These are phyloP conservation scores for Electrophaes corylata DNA, from an alignment of 2,888 invertebrate genomes.

Conservation along the genomic window DNA sequence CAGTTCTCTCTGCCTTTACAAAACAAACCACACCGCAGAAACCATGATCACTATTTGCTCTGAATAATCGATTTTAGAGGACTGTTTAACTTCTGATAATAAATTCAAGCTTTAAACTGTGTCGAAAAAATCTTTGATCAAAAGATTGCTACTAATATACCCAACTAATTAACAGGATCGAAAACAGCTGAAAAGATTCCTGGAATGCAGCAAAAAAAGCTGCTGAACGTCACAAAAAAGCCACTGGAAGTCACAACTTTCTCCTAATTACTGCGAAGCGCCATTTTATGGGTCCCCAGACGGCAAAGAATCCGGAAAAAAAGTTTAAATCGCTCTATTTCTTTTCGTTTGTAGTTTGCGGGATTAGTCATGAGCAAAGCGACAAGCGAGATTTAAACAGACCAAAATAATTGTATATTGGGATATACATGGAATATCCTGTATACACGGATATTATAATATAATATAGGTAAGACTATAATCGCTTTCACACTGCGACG, in stretches of 20 bases:
- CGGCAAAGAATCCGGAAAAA: constrained; percentile 40
- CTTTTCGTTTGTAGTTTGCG: constrained; percentile 26
- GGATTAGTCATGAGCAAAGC: constrained; percentile 31
- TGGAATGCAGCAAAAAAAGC: constrained; percentile 32
- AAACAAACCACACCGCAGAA: too few relatives aligned
- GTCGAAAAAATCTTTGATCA: constrained; percentile 30
- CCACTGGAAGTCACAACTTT: constrained; percentile 47
- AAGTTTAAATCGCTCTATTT: constrained; percentile 39
- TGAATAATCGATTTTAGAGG: not conserved
- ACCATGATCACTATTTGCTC: not conserved
- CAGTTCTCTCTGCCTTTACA: too few relatives aligned
- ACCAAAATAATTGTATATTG: too few relatives aligned
- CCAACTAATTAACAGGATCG: constrained; percentile 39
- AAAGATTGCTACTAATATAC: constrained; percentile 38
- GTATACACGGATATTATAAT: too few relatives aligned
- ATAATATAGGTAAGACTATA: too few relatives aligned
- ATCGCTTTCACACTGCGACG: too few relatives aligned
- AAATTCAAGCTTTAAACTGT: too few relatives aligned
- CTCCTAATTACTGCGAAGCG: constrained; percentile 44
- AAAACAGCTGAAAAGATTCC: constrained; percentile 24
- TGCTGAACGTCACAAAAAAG: constrained; percentile 37
- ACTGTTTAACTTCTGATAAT: not conserved
- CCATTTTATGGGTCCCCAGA: constrained; percentile 43
- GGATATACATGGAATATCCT: too few relatives aligned
- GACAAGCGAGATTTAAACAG: constrained; percentile 1